Base-by-base conservation (phyloP, 2,888 invertebrate species). In the Ceratothoa steindachneri region DNA sequence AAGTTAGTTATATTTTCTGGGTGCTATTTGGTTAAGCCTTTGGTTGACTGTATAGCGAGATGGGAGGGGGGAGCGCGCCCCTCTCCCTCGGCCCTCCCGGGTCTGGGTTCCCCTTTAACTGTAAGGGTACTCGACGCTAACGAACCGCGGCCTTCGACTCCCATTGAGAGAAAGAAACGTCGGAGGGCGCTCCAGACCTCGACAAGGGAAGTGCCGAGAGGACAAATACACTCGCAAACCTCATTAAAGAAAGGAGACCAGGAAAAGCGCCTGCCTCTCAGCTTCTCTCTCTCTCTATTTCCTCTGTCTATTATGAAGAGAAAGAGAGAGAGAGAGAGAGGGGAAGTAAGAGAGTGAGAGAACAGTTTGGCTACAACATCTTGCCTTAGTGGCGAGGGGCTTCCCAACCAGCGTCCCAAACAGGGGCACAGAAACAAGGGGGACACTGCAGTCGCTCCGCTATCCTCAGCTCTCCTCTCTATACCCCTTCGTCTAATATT, bases 151-250 rank as follows among this genome's bases (percentile, higher is more conserved):
- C 60, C 60, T 60, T 24, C 22, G 27, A 60, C 60, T 60, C 24
- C 60, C 60, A 60, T 60, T 60, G 22, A 60, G 60, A 60, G 60
- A 60, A 60, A 60, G 60, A 60, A 60, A 60, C 60, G 22, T 60
- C 60, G n/a, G 24, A 60, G 60, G 24, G 60, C 60, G 60, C 60
- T 60, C 60, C 19, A 60, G 24, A 60, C 60, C 60, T 60, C 27
- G n/a, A 60, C 60, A 60, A 60, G 60, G 60, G 60, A 60, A 60
- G 60, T 60, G 60, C 60, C n/a, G 2, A 60, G 60, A 60, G 60
- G 60, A 60, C 60, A 60, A 60, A 60, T 24, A 24, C 60, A 60
- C 60, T 60, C 60, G 27, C 60, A 60, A 60, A 60, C 60, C 19
- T 60, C 60, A 60, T 60, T 60, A 60, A 60, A 60, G 60, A 60